phyloP scores from a whole-genome alignment of 2,888 invertebrate genomes.

The Oeneis ivallda region DNA sequence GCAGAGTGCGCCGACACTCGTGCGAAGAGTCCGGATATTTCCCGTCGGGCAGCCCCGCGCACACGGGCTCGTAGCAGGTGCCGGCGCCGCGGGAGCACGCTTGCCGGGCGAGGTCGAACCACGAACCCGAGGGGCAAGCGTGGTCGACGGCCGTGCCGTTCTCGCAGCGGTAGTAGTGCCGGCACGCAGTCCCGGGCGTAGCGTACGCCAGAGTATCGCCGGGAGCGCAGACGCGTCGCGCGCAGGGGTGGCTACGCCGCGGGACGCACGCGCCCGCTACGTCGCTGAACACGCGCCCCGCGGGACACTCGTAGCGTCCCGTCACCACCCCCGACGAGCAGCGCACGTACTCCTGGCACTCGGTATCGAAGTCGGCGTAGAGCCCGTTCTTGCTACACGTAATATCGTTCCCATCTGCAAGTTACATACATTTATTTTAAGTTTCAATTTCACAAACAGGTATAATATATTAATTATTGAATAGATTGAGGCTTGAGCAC shows the following conservation, averaged over 20 bases:
- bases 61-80: conserved; percentile 82
- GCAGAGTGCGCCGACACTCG: conserved; percentile 76
- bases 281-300: conserved; percentile 70
- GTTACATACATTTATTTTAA: background rate
- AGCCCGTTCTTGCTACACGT: conserved; percentile 69
- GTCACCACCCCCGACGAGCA: conserved; percentile 59
- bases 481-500: background rate
- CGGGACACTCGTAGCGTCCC: conserved; percentile 63
- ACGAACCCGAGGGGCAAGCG: conserved; percentile 77
- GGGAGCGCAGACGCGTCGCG: conserved; percentile 64
- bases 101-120: conserved; percentile 80
- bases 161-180: conserved; percentile 81
- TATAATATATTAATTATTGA: background rate
- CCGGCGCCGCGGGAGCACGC: conserved; percentile 79
- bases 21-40: conserved; percentile 81
- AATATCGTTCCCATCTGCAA: conserved; percentile 59
- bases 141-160: conserved; percentile 72
- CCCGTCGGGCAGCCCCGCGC: conserved; percentile 81
- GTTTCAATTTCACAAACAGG: background rate
- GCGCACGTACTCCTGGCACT: conserved; percentile 72
- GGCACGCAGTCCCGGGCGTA: conserved; percentile 81
- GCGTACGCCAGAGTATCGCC: conserved; percentile 72
- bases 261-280: conserved; percentile 68
- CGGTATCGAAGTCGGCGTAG: conserved; percentile 68
- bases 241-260: conserved; percentile 61